Percentiles rank a stretch among this genome's conserved stretches.
Conservation (phyloP, 2,888 invertebrate genomes). For the Danaus chrysippus region DNA sequence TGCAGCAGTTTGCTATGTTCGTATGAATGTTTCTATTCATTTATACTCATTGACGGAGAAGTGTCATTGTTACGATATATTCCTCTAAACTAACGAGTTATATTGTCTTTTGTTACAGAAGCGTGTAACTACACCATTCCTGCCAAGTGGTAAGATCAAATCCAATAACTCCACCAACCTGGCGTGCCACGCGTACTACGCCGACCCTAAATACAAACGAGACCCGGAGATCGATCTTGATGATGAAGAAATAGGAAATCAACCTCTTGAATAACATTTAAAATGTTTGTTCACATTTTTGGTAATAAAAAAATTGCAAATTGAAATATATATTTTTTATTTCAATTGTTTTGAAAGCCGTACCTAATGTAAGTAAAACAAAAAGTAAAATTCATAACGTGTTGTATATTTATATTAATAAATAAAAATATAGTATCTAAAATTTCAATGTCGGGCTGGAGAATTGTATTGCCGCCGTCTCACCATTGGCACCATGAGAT, state of each 20-base stretch:
- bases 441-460: conserved; percentile 44
- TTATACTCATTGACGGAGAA: neutral
- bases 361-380: neutral
- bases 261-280: conserved; percentile 32
- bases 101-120: conserved; percentile 17
- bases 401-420: conserved; percentile 6
- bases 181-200: neutral
- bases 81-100: neutral
- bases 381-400: neutral
- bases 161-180: neutral
- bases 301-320: conserved; percentile 16
- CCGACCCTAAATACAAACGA: conserved; percentile 48
- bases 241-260: conserved; percentile 42
- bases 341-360: neutral
- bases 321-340: neutral
- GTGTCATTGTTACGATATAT: neutral
- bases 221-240: conserved; percentile 55
- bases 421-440: conserved; percentile 16
- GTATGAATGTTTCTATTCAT: conserved; percentile 15
- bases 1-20: conserved; percentile 38
- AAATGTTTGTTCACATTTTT: neutral
- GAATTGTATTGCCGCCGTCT: conserved; percentile 51
- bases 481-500: conserved; percentile 61
- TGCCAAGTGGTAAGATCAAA: neutral
- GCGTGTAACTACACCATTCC: conserved; percentile 8